These are phyloP conservation scores for Asarcornis scutulata DNA, from an alignment of 2,113 vertebrate species.

Conservation along the genomic window DNA sequence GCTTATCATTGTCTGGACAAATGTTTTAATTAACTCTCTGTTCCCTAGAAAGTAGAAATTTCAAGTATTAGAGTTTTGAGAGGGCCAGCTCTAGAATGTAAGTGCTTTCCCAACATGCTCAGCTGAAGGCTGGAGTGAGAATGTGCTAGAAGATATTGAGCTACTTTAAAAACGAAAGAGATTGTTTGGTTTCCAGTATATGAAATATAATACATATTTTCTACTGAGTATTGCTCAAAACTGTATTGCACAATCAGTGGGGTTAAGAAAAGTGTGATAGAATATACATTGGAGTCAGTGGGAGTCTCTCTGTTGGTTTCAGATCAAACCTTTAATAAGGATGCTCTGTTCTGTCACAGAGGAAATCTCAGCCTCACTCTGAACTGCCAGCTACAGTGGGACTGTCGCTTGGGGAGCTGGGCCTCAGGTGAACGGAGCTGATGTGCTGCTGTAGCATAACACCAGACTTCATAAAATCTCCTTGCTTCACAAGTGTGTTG, in stretches of 20 bases:
- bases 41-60: background rate
- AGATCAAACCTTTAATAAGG: background rate
- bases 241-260: background rate
- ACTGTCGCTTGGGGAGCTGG: fast-evolving
- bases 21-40: background rate
- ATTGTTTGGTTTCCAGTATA: background rate
- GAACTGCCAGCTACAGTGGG: background rate
- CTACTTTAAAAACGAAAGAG: background rate
- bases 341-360: fast-evolving
- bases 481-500: background rate
- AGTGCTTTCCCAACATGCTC: background rate
- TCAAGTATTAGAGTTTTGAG: background rate
- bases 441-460: background rate
- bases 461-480: background rate
- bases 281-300: background rate
- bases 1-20: background rate
- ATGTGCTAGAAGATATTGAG: background rate
- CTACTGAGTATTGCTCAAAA: background rate
- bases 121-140: background rate
- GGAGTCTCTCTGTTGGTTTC: background rate
- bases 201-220: background rate
- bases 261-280: background rate
- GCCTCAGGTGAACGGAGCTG: background rate
- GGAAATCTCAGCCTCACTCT: background rate
- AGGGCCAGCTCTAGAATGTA: background rate